Evolutionary conservation across 2,797 vertebrate species (phyloP).

Genomic region (Serranus cabrilla): DNA sequence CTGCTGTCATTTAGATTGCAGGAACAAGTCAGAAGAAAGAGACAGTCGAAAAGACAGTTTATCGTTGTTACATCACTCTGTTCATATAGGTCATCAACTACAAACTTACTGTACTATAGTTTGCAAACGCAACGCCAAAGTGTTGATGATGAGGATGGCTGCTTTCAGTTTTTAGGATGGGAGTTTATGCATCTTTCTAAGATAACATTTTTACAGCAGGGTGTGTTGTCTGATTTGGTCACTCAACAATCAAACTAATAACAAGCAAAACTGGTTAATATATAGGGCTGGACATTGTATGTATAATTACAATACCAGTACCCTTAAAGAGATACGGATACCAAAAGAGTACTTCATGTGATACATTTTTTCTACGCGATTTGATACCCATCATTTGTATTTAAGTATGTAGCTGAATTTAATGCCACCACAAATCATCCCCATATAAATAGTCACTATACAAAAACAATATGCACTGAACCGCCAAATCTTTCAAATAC

Average conservation of each 20-base stretch:
- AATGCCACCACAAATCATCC: too few species aligned
- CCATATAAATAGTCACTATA: too few species aligned
- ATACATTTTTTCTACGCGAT: too few species aligned
- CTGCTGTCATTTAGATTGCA: conserved; percentile 19
- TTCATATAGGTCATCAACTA: conserved; percentile 19
- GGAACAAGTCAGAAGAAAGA: conserved; percentile 17
- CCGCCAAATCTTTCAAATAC: too few species aligned
- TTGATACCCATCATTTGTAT: too few species aligned
- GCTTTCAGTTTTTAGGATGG: neutral
- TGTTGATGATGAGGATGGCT: neutral
- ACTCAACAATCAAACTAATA: conserved; percentile 1
- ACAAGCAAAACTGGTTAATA: neutral
- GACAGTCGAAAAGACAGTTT: conserved; percentile 13
- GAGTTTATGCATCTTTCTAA: neutral
- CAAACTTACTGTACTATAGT: conserved; percentile 9
- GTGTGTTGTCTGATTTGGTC: conserved; percentile 16
- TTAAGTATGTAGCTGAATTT: too few species aligned
- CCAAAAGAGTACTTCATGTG: too few species aligned
- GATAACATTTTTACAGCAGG: neutral
- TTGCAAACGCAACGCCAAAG: conserved; percentile 7
- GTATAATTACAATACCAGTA: too few species aligned
- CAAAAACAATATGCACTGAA: too few species aligned
- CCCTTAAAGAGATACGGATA: too few species aligned
- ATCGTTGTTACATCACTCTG: conserved; percentile 30
- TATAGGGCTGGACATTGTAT: too few species aligned